Conservation (phyloP, 2,113 vertebrate genomes). For the Muntiacus reevesi region DNA sequence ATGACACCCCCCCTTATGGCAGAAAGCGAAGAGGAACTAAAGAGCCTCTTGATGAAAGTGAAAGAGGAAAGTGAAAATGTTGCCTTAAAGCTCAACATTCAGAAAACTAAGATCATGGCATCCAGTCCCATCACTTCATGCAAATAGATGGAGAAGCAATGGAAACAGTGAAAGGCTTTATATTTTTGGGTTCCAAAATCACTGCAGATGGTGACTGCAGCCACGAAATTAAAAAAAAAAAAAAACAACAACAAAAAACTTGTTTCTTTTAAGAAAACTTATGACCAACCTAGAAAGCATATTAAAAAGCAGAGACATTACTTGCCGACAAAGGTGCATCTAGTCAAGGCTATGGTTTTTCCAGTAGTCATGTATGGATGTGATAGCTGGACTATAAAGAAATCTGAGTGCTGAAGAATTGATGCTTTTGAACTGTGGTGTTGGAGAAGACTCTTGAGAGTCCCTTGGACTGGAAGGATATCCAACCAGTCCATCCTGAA, state of each 20-base stretch:
- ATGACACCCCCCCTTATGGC: not conserved
- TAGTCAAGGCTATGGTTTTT: not conserved
- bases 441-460: not conserved
- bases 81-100: not conserved
- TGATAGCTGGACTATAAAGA: not conserved
- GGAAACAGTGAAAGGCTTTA: not conserved
- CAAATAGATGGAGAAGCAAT: not conserved
- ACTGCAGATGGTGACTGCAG: not conserved
- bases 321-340: accelerated
- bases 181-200: not conserved
- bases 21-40: accelerated
- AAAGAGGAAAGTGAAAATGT: not conserved
- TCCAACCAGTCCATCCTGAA: not conserved
- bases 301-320: not conserved
- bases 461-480: accelerated
- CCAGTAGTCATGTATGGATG: not conserved
- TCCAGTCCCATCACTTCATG: not conserved
- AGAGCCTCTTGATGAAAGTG: not conserved
- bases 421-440: not conserved
- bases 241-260: accelerated
- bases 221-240: not conserved
- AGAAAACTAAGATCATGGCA: not conserved
- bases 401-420: not conserved
- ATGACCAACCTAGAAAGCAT: accelerated
- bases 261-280: not conserved